Conservation (phyloP, 1,140 invertebrate genomes). For the Lordiphosa stackelbergi region DNA sequence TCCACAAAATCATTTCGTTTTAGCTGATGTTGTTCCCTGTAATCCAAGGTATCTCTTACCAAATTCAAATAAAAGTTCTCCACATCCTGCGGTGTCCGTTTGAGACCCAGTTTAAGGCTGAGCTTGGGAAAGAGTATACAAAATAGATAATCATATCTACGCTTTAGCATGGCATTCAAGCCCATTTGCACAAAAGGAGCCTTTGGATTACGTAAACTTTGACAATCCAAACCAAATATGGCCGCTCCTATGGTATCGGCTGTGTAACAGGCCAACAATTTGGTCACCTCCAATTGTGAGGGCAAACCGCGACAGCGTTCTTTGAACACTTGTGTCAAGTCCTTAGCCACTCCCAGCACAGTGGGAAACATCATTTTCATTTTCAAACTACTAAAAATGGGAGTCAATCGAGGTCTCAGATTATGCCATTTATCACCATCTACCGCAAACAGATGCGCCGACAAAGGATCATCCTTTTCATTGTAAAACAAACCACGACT, state of each 20-base stretch:
- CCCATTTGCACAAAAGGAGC: slow-evolving; percentile 76
- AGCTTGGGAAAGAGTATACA: slow-evolving; percentile 36
- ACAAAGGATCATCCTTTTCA: slow-evolving; percentile 77
- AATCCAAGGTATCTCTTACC: slow-evolving; percentile 65
- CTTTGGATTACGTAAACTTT: slow-evolving; percentile 75
- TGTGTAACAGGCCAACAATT: slow-evolving; percentile 76
- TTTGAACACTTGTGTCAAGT: slow-evolving; percentile 53
- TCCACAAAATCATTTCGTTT: slow-evolving; percentile 75
- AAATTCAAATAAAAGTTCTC: slow-evolving; percentile 71
- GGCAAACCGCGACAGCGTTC: slow-evolving; percentile 31
- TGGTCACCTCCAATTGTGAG: slow-evolving; percentile 56
- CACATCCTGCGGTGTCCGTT: slow-evolving; percentile 33
- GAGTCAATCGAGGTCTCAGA: slow-evolving; percentile 78
- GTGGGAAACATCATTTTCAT: slow-evolving; percentile 78
- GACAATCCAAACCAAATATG: slow-evolving; percentile 78
- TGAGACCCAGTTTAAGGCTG: slow-evolving; percentile 25
- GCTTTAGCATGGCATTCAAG: slow-evolving; percentile 27
- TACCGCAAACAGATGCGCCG: slow-evolving; percentile 76
- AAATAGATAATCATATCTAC: slow-evolving; percentile 29
- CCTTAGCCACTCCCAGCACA: slow-evolving; percentile 50
- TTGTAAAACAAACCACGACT: slow-evolving; percentile 77
- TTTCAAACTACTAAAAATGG: slow-evolving; percentile 80
- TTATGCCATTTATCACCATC: slow-evolving; percentile 78
- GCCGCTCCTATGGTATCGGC: slow-evolving; percentile 71
- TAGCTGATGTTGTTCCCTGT: slow-evolving; percentile 68